Base-by-base conservation (phyloP, 2,113 vertebrate species). In the Amazona vittata region DNA sequence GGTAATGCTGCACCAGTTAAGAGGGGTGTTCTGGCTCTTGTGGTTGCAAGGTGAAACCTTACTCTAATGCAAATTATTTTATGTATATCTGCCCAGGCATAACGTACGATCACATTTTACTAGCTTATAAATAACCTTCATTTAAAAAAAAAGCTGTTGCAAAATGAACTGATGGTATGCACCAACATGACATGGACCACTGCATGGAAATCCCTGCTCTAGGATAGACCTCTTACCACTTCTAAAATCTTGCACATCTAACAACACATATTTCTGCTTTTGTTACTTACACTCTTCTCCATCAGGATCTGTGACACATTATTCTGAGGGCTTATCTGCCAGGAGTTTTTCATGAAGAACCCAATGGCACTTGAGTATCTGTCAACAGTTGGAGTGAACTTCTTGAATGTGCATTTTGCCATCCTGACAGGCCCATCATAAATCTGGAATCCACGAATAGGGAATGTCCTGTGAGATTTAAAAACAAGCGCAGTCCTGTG, bases 311-410 rank as follows among this genome's bases (percentile, higher is more conserved):
- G 90, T 0, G 94, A 97, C 57, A 97, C 74, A 0, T 97, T 97
- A 75, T 95, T 97, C 93, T 97, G 96, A 19, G 97, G 97, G 44
- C 96, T 98, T 59, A 93, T 96, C 81, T 97, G 96, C 95, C 97
- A 97, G 25, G 87, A 80, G 29, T 76, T 98, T 84, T 96, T 97
- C 96, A 96, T 74, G 25, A 97, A 97, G 89, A 97, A 96, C 25
- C 88, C 63, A 0, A 95, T 97, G 67, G 97, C 97, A n/a, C 97
- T 97, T 14, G 94, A 95, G n/a, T 80, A 68, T 75, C 98, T 94
- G 74, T 97, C 96, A n/a, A 5, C 41, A 62, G 90, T 95, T 0
- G 73, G 88, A 43, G 50, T 86, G 76, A 97, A 97, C 35, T 97
- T 97, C 84, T 88, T 96, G 68, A 97, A 98, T 59, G 96, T 95